Base-by-base conservation (phyloP, 2,113 vertebrate genomes). In the Anoplopoma fimbria region DNA sequence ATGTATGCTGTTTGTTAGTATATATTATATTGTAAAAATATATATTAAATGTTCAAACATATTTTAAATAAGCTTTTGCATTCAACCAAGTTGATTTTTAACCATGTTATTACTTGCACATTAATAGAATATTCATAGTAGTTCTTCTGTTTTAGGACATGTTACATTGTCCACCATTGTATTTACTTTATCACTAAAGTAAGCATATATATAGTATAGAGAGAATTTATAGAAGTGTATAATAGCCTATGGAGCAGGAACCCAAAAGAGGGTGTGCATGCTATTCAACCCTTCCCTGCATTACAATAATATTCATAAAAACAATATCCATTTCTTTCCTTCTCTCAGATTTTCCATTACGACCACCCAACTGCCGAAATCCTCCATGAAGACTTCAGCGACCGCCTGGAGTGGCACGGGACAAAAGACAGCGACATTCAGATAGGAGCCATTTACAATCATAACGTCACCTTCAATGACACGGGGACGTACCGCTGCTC, bases 381-480 rank as follows among this genome's bases (percentile, higher is more conserved):
- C 76, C 77, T 94, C 4, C 91, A 97, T 0, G 83, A 92, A 0
- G 90, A 94, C 2, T 98, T 97, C 19, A 82, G 71, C 19, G 68
- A 89, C 0, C 96, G 96, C 0, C 89, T 98, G 53, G 81, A 90
- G 19, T 98, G 97, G 97, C 92, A 89, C 0, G 97, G 97, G 14
- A 97, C 96, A 1, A 87, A 83, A n/a, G 70, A 93, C 21, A 61
- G 29, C 0, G 97, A 97, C 47, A 85, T 97, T 68, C 97, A 97
- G 90, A 95, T 93, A 42, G 95, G 96, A 15, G 93, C 96, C 77
- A 85, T 97, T 75, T 93, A 94, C 74, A 87, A 97, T 62, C 91
- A 87, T 57, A 97, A 97, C 0, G 94, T 97, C 82, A 95, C 94
- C 85, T 95, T 94, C 77, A 94, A 95, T 10, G 97, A 98, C 90